These are phyloP conservation scores for Eulimnadia texana DNA, from an alignment of 1,140 invertebrate genomes.

Conservation along the genomic window DNA sequence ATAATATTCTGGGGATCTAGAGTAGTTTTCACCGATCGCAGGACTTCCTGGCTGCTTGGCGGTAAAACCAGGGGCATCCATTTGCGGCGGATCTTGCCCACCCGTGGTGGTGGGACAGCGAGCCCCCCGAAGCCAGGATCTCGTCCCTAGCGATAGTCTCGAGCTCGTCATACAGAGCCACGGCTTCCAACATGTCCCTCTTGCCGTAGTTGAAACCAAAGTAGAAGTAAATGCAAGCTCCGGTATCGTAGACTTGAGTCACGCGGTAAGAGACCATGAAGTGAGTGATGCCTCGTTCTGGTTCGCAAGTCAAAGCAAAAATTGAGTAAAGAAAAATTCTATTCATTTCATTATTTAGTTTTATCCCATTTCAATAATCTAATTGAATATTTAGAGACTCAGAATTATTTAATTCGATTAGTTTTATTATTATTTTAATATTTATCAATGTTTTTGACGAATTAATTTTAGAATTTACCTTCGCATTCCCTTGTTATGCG, in stretches of 20 bases:
- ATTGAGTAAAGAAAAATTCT: neutral
- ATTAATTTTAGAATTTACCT: conserved; percentile 25
- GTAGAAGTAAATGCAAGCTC: conserved; percentile 97
- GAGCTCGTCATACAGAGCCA: conserved; percentile 32
- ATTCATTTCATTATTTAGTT: conserved; percentile 1
- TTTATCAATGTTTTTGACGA: too few species aligned
- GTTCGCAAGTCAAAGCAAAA: conserved; percentile 28
- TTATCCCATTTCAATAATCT: neutral
- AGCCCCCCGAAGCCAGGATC: conserved; percentile 57
- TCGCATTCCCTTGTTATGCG: conserved; percentile 59
- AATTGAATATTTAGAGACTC: too few species aligned
- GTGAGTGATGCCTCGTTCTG: conserved; percentile 39
- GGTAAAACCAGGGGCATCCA: conserved; percentile 39
- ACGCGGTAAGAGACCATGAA: conserved; percentile 66
- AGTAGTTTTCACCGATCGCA: conserved; percentile 64
- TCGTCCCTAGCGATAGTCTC: conserved; percentile 76
- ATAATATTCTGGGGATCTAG: conserved; percentile 92
- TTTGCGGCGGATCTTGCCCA: conserved; percentile 78
- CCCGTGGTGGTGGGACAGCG: conserved; percentile 89
- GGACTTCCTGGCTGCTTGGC: conserved; percentile 44
- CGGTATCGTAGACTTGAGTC: conserved; percentile 93
- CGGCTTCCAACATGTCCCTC: conserved; percentile 55
- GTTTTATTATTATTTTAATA: too few species aligned
- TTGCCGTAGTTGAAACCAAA: conserved; percentile 73
- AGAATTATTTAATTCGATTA: too few species aligned